These are phyloP conservation scores for Tuta absoluta DNA, from an alignment of 2,888 invertebrate species.

Conservation along the genomic window DNA sequence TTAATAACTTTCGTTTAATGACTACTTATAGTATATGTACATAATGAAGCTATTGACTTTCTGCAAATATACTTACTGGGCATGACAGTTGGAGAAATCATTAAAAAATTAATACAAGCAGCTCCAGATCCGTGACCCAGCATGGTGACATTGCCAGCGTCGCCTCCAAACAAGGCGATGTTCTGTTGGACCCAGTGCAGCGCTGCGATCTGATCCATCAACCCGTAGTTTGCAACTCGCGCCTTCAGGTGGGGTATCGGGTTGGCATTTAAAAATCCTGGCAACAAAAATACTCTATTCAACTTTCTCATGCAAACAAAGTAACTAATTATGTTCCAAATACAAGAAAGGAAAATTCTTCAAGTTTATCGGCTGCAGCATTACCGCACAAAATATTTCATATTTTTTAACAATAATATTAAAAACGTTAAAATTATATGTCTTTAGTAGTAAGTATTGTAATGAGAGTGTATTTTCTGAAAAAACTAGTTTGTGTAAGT, in stretches of 20 bases:
- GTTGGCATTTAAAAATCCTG: constrained; percentile 95
- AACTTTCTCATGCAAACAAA: constrained; percentile 1
- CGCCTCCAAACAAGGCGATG: constrained; percentile 96
- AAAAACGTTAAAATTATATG: neutral
- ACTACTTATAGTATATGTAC: too few relatives aligned
- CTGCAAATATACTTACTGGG: constrained; percentile 67
- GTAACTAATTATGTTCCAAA: too few relatives aligned
- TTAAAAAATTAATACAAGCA: constrained; percentile 97
- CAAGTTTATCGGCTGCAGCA: too few relatives aligned
- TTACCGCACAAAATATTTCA: too few relatives aligned
- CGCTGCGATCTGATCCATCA: constrained; percentile 98
- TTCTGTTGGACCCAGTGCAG: constrained; percentile 98
- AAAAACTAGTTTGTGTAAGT: neutral
- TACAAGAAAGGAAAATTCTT: too few relatives aligned
- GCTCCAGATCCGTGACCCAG: constrained; percentile 98
- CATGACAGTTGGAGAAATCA: constrained; percentile 97
- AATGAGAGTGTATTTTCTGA: neutral
- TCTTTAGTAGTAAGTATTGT: neutral
- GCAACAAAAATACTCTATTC: constrained; percentile 35
- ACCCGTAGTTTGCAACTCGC: constrained; percentile 96
- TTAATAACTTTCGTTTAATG: neutral
- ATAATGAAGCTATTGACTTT: too few relatives aligned
- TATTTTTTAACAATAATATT: too few relatives aligned
- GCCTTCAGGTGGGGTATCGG: constrained; percentile 92
- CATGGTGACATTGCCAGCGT: constrained; percentile 95